Evolutionary conservation across 2,113 vertebrate species (phyloP), one percentile per base, ranked within the genome.

Genomic region (Puntigrus tetrazona): DNA sequence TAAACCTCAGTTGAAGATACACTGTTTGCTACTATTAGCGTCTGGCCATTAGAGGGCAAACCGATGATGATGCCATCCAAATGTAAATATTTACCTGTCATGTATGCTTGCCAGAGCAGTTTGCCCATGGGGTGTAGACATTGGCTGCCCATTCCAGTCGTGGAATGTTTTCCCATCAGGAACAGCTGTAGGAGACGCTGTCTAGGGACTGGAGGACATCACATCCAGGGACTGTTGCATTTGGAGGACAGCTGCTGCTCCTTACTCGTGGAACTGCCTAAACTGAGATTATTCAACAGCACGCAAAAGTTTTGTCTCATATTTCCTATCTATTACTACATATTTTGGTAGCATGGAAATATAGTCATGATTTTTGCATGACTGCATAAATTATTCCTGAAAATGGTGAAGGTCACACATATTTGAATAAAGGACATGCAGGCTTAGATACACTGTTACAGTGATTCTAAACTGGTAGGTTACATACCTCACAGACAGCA

Each of bases 221-320:
- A 36, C 6, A 67, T 52, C 86, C 84, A 83, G 92, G 91, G 92
- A 93, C 88, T 75, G 36, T 80, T 84, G 83, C 79, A 88, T 85
- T 92, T 86, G 89, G 87, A 84, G 87, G 89, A 85, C 91, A 93
- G 90, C 91, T 92, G 90, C 90, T 92, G 91, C 41, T 89, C 85
- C 88, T 52, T 88, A 85, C 85, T 91, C 10, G 20, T 14, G 61
- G 29, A 82, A 59, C 65, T 63, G 41, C 7, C 16, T 75, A 4
- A 29, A 81, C 43, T 38, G 65, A 22, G 11, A 63, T 47, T 61
- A 34, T 36, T 47, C 47, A 52, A 57, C 50, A 31, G 63, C 55
- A 59, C 55, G 27, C 75, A 52, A 55, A 43, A 14, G 20, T 4
- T 41, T 43, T 29, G 14, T 65, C n/a, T 25, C 16, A 43, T n/a